Conservation (phyloP, 2,113 vertebrate species). For the Mola mola region DNA sequence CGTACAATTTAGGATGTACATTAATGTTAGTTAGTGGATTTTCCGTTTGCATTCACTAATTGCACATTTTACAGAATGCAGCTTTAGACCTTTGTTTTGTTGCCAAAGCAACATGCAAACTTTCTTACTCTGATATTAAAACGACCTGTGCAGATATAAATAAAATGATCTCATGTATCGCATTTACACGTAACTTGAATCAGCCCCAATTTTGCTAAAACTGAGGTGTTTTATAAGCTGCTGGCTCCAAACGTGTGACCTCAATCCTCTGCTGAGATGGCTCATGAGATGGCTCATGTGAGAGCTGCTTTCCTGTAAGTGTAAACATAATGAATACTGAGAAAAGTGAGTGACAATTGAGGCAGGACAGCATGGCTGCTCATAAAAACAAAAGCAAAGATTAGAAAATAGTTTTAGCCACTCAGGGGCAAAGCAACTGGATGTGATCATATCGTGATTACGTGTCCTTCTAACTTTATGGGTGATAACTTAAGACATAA, state of each 20-base stretch:
- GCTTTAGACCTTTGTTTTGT: too few relatives aligned
- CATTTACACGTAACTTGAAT: too few relatives aligned
- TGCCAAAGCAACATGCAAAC: too few relatives aligned
- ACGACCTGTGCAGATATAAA: too few relatives aligned
- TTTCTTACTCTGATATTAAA: too few relatives aligned
- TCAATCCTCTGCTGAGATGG: slow-evolving; percentile 48
- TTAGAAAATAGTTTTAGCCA: slow-evolving; percentile 15
- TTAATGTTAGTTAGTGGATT: not conserved
- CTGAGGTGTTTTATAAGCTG: slow-evolving; percentile 61
- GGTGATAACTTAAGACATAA: slow-evolving; percentile 24
- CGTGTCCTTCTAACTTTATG: slow-evolving; percentile 24
- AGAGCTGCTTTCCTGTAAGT: slow-evolving; percentile 55
- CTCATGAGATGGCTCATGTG: slow-evolving; percentile 38
- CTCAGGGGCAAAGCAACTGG: slow-evolving; percentile 8
- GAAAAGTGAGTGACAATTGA: slow-evolving; percentile 19
- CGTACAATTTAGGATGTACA: not conserved
- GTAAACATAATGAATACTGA: slow-evolving; percentile 48
- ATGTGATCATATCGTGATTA: slow-evolving; percentile 34
- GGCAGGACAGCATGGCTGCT: slow-evolving; percentile 25
- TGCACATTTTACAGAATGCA: too few relatives aligned
- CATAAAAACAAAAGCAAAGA: slow-evolving; percentile 43
- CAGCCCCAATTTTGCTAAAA: slow-evolving; percentile 14
- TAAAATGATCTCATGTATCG: not conserved
- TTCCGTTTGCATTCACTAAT: slow-evolving; percentile 7
- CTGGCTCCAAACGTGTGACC: slow-evolving; percentile 52